Base-by-base conservation (phyloP, 2,888 invertebrate genomes). In the Xanthorhoe designata region DNA sequence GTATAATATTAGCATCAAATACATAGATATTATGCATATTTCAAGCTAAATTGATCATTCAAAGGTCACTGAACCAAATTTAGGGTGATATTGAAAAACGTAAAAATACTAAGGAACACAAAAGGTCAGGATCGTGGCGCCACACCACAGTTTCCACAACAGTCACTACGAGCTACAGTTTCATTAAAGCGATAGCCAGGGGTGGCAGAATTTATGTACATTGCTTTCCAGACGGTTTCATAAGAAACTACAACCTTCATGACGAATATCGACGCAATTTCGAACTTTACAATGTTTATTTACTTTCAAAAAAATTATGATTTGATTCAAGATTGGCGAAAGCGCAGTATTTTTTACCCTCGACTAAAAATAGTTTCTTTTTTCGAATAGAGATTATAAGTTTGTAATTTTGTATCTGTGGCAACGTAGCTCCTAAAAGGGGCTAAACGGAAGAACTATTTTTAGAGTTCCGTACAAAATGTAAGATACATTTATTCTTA, bases 151-250 rank as follows among this genome's bases (percentile, higher is more conserved):
- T 35, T 51, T n/a, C 15, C 32, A 0, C 2, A 57, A 57, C 52
- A 64, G 58, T 53, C 29, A 19, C 42, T 60, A 17, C n/a, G 38
- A n/a, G n/a, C 15, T 24, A 18, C 45, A 9, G 35, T 55, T 67
- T 68, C 2, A 68, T 68, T 61, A 68, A 42, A 52, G 15, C 50
- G 35, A 61, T 24, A 35, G 29, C 55, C 35, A 52, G 63, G 67
- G 56, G 66, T 53, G 52, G 52, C 29, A 17, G 58, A 55, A 66
- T 64, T 64, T 64, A 68, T 53, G 57, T 61, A 57, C 56, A 60
- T 47, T 42, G 61, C 51, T 29, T 52, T 55, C 38, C 61, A 64
- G 68, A 51, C 55, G 15, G 47, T 15, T 47, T 47, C 47, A 6
- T 17, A 47, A 47, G 17, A 17, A 47, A 47, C 47, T 6, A 17